Base-by-base conservation (phyloP, 2,113 vertebrate genomes). In the Urocitellus parryii region DNA sequence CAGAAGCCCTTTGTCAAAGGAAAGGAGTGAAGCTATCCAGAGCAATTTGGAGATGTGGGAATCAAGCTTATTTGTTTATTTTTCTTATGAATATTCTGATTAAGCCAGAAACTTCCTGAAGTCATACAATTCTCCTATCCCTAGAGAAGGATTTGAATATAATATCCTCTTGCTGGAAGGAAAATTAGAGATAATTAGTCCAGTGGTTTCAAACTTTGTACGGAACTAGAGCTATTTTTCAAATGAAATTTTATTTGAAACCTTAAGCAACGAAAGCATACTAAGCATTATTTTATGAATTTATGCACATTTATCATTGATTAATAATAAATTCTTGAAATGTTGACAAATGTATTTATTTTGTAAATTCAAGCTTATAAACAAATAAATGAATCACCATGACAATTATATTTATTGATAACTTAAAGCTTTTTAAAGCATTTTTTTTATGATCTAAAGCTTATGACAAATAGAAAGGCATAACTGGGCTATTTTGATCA, bases 121-220 rank as follows among this genome's bases (percentile, higher is more conserved):
- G 53, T 74, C 86, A 42, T 58, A 88, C 91, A 63, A 92, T 89
- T 85, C 90, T 94, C 82, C 90, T 92, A 4, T 94, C 87, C 87
- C 58, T 56, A 95, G 74, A 90, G 91, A 96, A 96, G 79, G 91
- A 96, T 96, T 95, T 93, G 87, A 97, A 96, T 97, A 95, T 92
- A 74, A 53, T 94, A 95, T 96, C 93, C 80, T 97, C 90, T 79
- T 82, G 92, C 94, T 96, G 97, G 88, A 96, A 97, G 82, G 97
- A 97, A 95, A 97, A 96, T 95, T 61, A 93, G 91, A 97, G 95
- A 95, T 97, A 86, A 97, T 97, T 95, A 97, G 86, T 86, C 45
- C 51, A 74, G 95, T 79, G 96, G 95, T 97, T 97, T 95, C 65
- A 87, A 85, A 89, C 93, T 96, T 91, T 91, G 76, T 95, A 63